Conservation (phyloP, 2,113 vertebrate genomes). For the Pelvicachromis taeniatus region DNA sequence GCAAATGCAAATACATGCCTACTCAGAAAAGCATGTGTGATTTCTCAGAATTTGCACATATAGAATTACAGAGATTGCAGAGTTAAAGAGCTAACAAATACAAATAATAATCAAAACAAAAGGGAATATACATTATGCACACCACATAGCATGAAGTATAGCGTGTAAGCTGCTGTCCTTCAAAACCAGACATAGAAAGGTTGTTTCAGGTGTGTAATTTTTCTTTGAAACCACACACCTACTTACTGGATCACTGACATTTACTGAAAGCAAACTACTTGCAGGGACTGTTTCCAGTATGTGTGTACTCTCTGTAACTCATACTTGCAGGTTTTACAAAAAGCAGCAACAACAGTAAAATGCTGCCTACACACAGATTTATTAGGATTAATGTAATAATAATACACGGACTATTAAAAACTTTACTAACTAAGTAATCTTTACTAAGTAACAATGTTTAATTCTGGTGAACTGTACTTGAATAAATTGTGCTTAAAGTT, state of each 20-base stretch:
- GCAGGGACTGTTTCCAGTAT: not conserved
- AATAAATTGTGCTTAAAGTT: not conserved
- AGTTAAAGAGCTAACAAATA: not conserved
- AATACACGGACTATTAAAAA: not conserved
- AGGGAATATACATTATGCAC: not conserved
- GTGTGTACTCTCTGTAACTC: not conserved
- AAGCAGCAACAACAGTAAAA: not conserved
- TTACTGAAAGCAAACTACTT: not conserved
- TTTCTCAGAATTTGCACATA: not conserved
- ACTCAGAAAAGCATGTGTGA: not conserved
- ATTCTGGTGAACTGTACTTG: not conserved
- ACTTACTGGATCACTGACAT: constrained; percentile 34
- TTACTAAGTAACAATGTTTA: not conserved
- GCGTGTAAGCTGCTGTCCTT: not conserved
- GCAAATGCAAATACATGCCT: not conserved
- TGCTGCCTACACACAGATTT: not conserved
- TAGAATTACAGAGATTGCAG: not conserved
- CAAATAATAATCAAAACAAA: not conserved
- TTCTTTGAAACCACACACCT: not conserved
- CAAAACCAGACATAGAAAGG: not conserved
- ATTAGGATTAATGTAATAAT: not conserved
- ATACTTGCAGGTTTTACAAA: not conserved
- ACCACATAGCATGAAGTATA: not conserved
- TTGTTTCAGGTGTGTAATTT: not conserved
- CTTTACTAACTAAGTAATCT: not conserved